phyloP scores from a whole-genome alignment of 2,888 invertebrate genomes.

The Ormyrus pomaceus region DNA sequence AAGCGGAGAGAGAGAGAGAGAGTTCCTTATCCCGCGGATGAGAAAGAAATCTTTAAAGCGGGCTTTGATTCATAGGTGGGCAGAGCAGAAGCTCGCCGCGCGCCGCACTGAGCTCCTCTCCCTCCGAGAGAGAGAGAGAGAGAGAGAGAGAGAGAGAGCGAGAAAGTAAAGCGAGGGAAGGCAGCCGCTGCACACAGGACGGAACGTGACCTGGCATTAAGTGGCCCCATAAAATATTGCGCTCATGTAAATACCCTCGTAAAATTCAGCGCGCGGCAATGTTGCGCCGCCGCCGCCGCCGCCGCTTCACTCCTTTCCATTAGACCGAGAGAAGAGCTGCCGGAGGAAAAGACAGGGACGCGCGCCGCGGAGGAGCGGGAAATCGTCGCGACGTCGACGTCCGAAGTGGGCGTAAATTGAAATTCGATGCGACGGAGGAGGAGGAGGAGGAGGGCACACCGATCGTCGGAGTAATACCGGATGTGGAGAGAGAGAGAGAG shows the following conservation, averaged over 20 bases:
- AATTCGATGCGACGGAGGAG: constrained; percentile 41
- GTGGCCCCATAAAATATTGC: constrained; percentile 73
- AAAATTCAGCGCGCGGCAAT: constrained; percentile 62
- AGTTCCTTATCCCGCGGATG: constrained; percentile 58
- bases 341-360: not conserved
- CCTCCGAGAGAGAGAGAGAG: constrained; percentile 17
- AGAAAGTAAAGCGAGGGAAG: not conserved
- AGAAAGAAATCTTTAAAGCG: constrained; percentile 69
- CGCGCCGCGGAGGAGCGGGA: not conserved
- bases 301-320: constrained; percentile 36
- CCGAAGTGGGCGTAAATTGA: constrained; percentile 53
- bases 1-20: not conserved
- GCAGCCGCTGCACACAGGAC: constrained; percentile 34
- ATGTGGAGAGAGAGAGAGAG: no score
- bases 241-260: constrained; percentile 72
- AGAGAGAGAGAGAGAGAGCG: constrained; percentile 1
- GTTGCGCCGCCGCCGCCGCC: constrained; percentile 35
- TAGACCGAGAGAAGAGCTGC: constrained; percentile 2
- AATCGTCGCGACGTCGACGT: constrained; percentile 23
- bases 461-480: no score
- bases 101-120: not conserved
- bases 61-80: constrained; percentile 71
- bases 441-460: no score
- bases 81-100: constrained; percentile 49
- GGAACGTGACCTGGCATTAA: constrained; percentile 74